Evolutionary conservation across 1,140 invertebrate species (phyloP).

Genomic region (Hyposmocoma kahamanoa): DNA sequence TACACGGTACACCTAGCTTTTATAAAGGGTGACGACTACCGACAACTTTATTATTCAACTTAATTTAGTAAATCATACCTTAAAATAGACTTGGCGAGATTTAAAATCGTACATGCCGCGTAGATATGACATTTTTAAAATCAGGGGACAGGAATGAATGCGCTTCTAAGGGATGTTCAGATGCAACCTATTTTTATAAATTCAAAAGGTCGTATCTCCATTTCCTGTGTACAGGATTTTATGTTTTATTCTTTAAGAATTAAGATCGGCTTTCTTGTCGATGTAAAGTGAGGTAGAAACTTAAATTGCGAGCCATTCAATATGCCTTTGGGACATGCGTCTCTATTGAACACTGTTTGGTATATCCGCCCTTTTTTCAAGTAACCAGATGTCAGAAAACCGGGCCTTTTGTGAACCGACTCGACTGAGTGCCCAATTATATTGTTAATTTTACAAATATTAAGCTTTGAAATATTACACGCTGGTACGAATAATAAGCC

Average conservation of each 20-base stretch:
- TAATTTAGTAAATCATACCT: constrained; percentile 23
- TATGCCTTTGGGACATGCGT: constrained; percentile 53
- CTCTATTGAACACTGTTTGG: constrained; percentile 59
- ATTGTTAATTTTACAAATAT: constrained; percentile 72
- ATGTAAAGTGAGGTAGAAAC: background rate
- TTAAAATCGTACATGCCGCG: constrained; percentile 14
- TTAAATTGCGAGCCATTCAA: constrained; percentile 9
- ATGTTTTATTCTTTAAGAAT: constrained; percentile 2
- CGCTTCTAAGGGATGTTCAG: constrained; percentile 68
- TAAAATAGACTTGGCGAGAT: constrained; percentile 15
- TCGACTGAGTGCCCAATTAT: constrained; percentile 66
- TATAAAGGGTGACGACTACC: constrained; percentile 48
- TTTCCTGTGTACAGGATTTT: constrained; percentile 15
- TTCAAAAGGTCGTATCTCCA: constrained; percentile 15
- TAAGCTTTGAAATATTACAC: constrained; percentile 67
- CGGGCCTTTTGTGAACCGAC: constrained; percentile 34
- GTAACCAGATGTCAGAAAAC: constrained; percentile 57
- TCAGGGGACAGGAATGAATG: constrained; percentile 55
- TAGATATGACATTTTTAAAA: constrained; percentile 24
- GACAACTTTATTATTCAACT: constrained; percentile 7
- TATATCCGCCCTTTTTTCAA: constrained; percentile 68
- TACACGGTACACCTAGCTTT: constrained; percentile 58
- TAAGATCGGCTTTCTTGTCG: constrained; percentile 15
- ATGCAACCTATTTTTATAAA: constrained; percentile 41
- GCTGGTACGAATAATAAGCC: constrained; percentile 60